Conservation (phyloP, 2,113 vertebrate species). For the Calypte anna region DNA sequence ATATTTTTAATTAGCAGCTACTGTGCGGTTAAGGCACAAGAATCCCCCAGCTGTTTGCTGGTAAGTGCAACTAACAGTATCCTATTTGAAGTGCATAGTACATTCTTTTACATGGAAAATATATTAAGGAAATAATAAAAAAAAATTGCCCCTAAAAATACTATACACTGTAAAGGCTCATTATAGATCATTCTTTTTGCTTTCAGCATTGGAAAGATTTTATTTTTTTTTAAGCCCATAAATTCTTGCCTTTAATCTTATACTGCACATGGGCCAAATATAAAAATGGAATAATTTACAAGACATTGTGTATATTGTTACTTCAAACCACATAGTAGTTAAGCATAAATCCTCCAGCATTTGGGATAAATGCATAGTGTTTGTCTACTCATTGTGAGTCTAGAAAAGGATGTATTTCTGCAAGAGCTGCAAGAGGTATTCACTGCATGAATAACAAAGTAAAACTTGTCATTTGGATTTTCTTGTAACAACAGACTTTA, state of each 20-base stretch:
- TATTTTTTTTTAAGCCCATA: background rate
- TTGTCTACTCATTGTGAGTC: constrained; percentile 33
- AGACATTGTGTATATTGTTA: constrained; percentile 11
- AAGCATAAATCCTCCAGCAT: constrained; percentile 21
- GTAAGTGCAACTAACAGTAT: constrained; percentile 33
- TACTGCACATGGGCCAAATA: background rate
- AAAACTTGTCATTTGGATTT: constrained; percentile 40
- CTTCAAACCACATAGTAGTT: constrained; percentile 41
- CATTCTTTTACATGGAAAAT: background rate
- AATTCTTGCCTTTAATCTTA: constrained; percentile 20
- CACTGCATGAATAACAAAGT: constrained; percentile 11
- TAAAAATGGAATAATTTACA: constrained; percentile 8
- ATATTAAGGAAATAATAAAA: background rate
- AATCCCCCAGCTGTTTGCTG: constrained; percentile 57
- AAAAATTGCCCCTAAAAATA: constrained; percentile 5
- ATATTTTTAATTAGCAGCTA: constrained; percentile 69
- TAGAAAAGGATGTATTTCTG: constrained; percentile 48
- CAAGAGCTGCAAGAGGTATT: constrained; percentile 5
- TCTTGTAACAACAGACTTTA: constrained; percentile 18
- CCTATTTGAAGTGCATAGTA: constrained; percentile 26
- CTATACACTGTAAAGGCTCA: background rate
- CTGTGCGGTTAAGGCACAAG: constrained; percentile 35
- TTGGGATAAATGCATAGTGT: constrained; percentile 32
- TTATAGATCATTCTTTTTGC: background rate
- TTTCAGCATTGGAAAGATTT: background rate